Evolutionary conservation across 2,113 vertebrate genomes (phyloP), one percentile per base, ranked within the genome.

Genomic region (Grantiella picta): DNA sequence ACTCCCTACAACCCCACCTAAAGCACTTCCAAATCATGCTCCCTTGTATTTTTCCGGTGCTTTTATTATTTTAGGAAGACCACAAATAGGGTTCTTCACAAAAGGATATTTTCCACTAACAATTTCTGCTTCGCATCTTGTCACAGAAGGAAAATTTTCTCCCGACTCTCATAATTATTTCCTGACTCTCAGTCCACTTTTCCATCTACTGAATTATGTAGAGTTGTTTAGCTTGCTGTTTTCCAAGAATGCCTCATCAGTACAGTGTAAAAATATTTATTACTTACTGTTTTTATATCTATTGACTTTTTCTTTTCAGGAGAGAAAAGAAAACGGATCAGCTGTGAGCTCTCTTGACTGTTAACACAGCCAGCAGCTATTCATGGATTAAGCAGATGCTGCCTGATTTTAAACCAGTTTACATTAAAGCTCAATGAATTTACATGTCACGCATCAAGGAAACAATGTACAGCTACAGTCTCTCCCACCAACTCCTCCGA

Each of bases 231-330:
- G 92, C 72, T 96, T 96, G 95, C 94, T 84, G 89, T 96, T 96
- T 96, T 86, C 94, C 80, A 96, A 94, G 93, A 96, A 96, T 96
- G 96, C 90, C 92, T 96, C 94, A 96, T 97, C 94, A 96, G 93
- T 86, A 88, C 76, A 89, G 53, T 53, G 83, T 57, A 86, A 91
- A 95, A 96, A 94, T 96, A 95, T 96, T 96, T 96, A 95, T 96
- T 94, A 92, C 88, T 96, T 93, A 78, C 57, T 86, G 64, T 92
- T 90, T 96, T 95, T 92, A 68, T 50, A 89, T 89, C 92, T 90
- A 89, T 92, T 96, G 93, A 90, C 90, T 89, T 96, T 25, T 86
- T 91, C 72, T 84, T 94, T 92, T 79, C 71, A 85, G 47, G 47
- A 94, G 35, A 94, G 76, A 87, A 94, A 73, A 93, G 81, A 92